Percentiles rank a stretch among this genome's conserved stretches.
phyloP scores from a whole-genome alignment of 2,888 invertebrate species.

The Xanthostigma xanthostigma region DNA sequence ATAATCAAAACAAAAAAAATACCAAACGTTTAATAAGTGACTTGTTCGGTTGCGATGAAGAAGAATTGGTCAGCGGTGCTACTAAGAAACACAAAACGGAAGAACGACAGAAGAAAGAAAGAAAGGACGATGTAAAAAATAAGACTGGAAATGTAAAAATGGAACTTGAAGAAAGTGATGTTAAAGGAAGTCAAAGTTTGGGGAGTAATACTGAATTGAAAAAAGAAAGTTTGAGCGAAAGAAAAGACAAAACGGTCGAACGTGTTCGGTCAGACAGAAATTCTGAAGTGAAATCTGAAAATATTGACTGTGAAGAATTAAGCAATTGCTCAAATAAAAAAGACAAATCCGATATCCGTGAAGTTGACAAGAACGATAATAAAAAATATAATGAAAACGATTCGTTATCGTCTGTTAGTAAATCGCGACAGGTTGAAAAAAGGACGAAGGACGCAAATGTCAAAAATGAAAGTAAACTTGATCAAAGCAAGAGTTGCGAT shows the following conservation, averaged over 20 bases:
- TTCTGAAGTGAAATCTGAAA: neutral
- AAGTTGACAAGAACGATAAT: too few relatives aligned
- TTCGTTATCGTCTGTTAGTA: too few relatives aligned
- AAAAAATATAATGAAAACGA: too few relatives aligned
- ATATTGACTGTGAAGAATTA: neutral
- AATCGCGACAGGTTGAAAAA: too few relatives aligned
- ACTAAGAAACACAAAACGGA: neutral
- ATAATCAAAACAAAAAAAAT: constrained; percentile 10
- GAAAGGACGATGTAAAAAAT: constrained; percentile 18
- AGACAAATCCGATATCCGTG: too few relatives aligned
- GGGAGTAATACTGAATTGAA: neutral
- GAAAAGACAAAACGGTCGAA: neutral
- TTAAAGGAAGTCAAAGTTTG: neutral
- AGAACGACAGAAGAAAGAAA: neutral
- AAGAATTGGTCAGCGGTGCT: neutral
- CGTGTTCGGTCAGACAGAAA: neutral
- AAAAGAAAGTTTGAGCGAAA: neutral
- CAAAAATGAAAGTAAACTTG: too few relatives aligned
- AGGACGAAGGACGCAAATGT: too few relatives aligned
- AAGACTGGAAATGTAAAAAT: constrained; percentile 11
- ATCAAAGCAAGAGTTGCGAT: too few relatives aligned
- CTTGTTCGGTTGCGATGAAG: neutral
- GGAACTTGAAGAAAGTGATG: neutral
- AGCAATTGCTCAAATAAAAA: too few relatives aligned
- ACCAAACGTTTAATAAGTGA: constrained; percentile 17